Base-by-base conservation (phyloP, 2,113 vertebrate genomes). In the Toxostoma redivivum region DNA sequence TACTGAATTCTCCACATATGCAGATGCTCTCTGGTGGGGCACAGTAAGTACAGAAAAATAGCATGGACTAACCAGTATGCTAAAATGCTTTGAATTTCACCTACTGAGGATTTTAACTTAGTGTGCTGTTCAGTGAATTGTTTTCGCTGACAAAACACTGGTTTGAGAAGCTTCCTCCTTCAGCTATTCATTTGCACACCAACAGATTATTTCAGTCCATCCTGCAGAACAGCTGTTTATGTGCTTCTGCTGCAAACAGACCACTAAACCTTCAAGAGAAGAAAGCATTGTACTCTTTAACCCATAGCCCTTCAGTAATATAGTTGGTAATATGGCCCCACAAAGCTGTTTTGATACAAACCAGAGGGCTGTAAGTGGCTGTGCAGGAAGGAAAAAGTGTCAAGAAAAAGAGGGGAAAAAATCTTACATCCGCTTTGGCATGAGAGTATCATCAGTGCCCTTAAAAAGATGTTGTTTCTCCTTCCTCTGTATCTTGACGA, bases 1-100 rank as follows among this genome's bases (percentile, higher is more conserved):
- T 97, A 98, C 98, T 13, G 98, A 99, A n/a, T 99, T 99, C 97
- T 98, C 99, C 61, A 99, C 99, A 33, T 99, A 99, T 40, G 99
- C 99, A 64, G 99, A 99, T 91, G 99, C 99, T 86, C 97, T 99
- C 91, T 99, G 99, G 99, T 99, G 99, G 99, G 99, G 99, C 95
- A 99, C 99, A 88, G 99, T 99, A 98, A 99, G 99, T 98, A 96
- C 11, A 56, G 60, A 92, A 86, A 70, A 78, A 60, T 60, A 65
- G 25, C 54, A 16, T 37, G 30, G 33, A 51, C 70, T 90, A 73
- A 56, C 58, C 16, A 54, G 50, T 67, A 61, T 24, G 40, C 10
- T 78, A 37, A 50, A 71, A 27, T 73, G 15, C 80, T 90, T 80
- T 70, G 57, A 72, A 57, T 92, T 86, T 61, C n/a, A 45, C 28